Conservation (phyloP, 2,797 vertebrate genomes). For the Agapornis canus region DNA sequence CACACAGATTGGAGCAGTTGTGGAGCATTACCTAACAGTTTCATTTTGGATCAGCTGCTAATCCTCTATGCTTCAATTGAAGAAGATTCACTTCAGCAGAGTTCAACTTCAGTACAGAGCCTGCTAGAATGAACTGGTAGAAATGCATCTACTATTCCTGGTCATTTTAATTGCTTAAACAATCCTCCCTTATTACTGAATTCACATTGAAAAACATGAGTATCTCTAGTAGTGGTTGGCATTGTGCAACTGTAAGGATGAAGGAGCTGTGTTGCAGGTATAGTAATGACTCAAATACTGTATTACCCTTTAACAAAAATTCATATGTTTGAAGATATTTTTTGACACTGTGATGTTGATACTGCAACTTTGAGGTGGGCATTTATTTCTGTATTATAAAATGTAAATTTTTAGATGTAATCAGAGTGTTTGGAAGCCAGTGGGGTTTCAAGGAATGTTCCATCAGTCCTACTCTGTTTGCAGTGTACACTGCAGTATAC, state of each 20-base stretch:
- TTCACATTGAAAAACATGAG: not conserved
- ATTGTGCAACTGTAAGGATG: not conserved
- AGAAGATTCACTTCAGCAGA: not conserved
- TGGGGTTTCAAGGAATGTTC: not conserved
- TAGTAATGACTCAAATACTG: not conserved
- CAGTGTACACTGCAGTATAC: not conserved
- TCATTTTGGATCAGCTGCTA: not conserved
- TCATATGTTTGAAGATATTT: not conserved
- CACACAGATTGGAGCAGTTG: not conserved
- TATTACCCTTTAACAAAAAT: not conserved
- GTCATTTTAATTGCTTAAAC: not conserved
- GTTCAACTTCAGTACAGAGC: not conserved
- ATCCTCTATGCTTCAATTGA: rapidly evolving
- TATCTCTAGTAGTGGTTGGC: not conserved
- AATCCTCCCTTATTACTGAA: not conserved
- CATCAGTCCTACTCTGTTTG: not conserved
- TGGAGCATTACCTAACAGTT: not conserved
- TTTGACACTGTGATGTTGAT: not conserved
- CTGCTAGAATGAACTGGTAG: not conserved
- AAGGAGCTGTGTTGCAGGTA: not conserved
- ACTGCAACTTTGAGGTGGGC: not conserved
- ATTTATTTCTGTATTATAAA: not conserved
- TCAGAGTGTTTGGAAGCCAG: not conserved
- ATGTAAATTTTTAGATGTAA: not conserved
- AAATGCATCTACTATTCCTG: not conserved